Conservation (phyloP, 2,113 vertebrate genomes). For the Lamprotornis superbus region DNA sequence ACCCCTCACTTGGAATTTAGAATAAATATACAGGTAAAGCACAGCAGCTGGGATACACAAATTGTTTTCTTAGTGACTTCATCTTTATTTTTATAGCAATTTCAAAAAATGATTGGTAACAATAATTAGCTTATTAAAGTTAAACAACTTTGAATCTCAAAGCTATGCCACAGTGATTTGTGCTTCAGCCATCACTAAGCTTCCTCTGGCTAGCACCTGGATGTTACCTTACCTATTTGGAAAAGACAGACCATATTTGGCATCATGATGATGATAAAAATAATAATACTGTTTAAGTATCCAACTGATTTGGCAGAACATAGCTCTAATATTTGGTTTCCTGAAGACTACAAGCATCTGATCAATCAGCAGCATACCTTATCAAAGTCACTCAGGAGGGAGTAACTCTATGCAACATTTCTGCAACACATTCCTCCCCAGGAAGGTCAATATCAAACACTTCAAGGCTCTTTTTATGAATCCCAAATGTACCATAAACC, state of each 20-base stretch:
- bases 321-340: background rate
- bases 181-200: background rate
- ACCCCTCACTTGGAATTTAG: background rate
- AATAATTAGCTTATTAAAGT: background rate
- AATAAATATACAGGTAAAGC: background rate
- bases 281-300: background rate
- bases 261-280: background rate
- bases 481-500: background rate
- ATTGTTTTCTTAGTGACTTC: background rate
- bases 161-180: background rate
- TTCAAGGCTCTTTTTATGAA: background rate
- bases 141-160: background rate
- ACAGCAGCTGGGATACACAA: background rate
- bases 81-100: background rate
- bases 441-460: background rate
- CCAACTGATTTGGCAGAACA: background rate
- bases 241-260: background rate
- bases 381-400: background rate
- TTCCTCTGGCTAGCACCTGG: background rate
- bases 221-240: background rate
- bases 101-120: background rate
- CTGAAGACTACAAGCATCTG: background rate
- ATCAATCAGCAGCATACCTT: background rate
- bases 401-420: background rate
- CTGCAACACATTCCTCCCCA: background rate